phyloP scores from a whole-genome alignment of 2,888 invertebrate genomes.

The Tortricodes alternella region DNA sequence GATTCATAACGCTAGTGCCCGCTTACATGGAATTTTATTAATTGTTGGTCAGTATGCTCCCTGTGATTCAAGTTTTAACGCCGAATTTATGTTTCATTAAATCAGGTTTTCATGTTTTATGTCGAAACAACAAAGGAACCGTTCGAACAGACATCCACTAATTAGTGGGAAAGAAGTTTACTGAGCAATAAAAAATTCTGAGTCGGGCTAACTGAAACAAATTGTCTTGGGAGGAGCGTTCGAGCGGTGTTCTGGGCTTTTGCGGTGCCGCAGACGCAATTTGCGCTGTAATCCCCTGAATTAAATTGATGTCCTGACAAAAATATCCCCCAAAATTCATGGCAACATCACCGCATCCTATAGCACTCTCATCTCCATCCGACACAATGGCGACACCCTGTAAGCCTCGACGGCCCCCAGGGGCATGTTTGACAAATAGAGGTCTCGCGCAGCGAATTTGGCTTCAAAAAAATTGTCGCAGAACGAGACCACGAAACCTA shows the following conservation, averaged over 20 bases:
- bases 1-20: neutral
- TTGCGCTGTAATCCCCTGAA: conserved; percentile 50
- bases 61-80: neutral
- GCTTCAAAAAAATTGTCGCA: conserved; percentile 67
- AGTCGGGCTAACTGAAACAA: conserved; percentile 20
- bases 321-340: conserved; percentile 48
- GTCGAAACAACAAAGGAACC: conserved; percentile 8
- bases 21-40: conserved; percentile 1
- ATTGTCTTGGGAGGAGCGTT: conserved; percentile 25
- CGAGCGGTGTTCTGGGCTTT: conserved; percentile 7
- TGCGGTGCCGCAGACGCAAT: conserved; percentile 9
- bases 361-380: conserved; percentile 47
- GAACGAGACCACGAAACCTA: conserved; percentile 63
- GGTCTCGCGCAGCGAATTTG: conserved; percentile 70
- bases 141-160: conserved; percentile 43
- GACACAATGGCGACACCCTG: conserved; percentile 46
- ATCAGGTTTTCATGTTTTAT: conserved; percentile 29
- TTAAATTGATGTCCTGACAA: conserved; percentile 45
- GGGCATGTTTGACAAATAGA: conserved; percentile 73
- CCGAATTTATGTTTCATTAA: neutral
- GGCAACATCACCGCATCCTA: conserved; percentile 41
- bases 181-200: conserved; percentile 36
- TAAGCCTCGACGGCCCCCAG: conserved; percentile 44
- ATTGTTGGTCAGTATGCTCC: too few species aligned
- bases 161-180: conserved; percentile 40